A percentile compares a stretch with the other conserved stretches of the same genome.
Conservation (phyloP, 2,113 vertebrate species). For the Malurus elegans region DNA sequence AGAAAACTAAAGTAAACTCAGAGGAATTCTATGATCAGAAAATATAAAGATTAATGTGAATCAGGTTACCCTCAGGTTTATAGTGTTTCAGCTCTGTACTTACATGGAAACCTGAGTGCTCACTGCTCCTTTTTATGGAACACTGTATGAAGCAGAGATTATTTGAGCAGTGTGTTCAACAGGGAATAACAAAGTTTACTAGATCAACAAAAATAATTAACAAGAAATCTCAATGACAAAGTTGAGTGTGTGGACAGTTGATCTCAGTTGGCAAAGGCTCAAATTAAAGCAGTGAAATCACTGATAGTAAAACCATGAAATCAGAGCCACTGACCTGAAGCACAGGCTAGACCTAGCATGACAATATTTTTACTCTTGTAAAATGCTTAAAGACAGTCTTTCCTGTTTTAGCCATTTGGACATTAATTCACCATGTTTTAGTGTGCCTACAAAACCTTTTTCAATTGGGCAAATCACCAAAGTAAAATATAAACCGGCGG, state of each 20-base stretch:
- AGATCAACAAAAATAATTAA: neutral
- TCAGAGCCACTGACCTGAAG: neutral
- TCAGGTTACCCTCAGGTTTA: neutral
- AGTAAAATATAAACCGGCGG: conserved; percentile 46
- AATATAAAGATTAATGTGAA: neutral
- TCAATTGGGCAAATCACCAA: conserved; percentile 1
- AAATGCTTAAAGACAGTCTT: neutral
- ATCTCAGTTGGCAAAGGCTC: neutral
- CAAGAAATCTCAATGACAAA: neutral
- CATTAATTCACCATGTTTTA: neutral
- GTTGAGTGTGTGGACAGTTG: neutral
- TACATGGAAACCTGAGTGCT: neutral
- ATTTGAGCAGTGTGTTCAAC: neutral
- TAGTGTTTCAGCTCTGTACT: neutral
- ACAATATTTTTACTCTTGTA: neutral
- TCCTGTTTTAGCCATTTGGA: neutral
- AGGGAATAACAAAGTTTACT: neutral
- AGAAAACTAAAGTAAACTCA: neutral
- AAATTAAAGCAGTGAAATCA: neutral
- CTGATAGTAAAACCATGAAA: neutral
- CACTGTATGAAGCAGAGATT: neutral
- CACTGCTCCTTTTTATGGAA: neutral
- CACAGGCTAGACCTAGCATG: neutral
- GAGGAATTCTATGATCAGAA: neutral
- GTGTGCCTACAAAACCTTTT: conserved; percentile 11